These are phyloP conservation scores for Amblyjoppa proteus DNA, from an alignment of 2,888 invertebrate genomes.

Conservation along the genomic window DNA sequence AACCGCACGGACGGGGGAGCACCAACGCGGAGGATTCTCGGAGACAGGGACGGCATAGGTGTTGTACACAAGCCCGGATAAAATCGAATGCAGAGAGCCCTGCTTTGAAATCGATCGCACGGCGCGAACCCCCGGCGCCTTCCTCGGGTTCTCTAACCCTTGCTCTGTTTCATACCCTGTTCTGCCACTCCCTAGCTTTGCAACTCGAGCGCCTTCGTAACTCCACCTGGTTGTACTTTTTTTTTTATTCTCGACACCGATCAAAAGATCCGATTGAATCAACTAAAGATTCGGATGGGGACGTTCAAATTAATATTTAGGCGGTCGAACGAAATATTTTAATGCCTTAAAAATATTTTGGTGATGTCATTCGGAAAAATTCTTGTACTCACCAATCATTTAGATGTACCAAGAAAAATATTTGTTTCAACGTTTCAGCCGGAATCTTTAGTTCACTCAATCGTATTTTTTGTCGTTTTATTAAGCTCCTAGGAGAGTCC, in stretches of 20 bases:
- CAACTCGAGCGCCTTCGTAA: background rate
- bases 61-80: background rate
- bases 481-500: too few relatives aligned
- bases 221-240: background rate
- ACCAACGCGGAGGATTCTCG: conserved; percentile 16
- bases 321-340: too few relatives aligned
- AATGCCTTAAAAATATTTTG: too few relatives aligned
- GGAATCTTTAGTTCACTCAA: too few relatives aligned
- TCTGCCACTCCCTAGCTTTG: conserved; percentile 43
- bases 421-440: too few relatives aligned
- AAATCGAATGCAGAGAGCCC: conserved; percentile 47
- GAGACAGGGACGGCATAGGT: background rate
- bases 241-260: background rate
- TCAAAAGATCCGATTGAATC: background rate
- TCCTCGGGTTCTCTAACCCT: conserved; percentile 27
- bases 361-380: too few relatives aligned
- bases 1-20: background rate
- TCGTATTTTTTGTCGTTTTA: too few relatives aligned
- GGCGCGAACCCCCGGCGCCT: conserved; percentile 24
- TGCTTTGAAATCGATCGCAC: conserved; percentile 55
- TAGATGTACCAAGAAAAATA: too few relatives aligned
- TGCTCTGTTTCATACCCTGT: conserved; percentile 2
- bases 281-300: too few relatives aligned
- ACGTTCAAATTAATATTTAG: too few relatives aligned
- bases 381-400: too few relatives aligned